Evolutionary conservation across 2,888 invertebrate species (phyloP).

Genomic region (Lamellibrachia columna): DNA sequence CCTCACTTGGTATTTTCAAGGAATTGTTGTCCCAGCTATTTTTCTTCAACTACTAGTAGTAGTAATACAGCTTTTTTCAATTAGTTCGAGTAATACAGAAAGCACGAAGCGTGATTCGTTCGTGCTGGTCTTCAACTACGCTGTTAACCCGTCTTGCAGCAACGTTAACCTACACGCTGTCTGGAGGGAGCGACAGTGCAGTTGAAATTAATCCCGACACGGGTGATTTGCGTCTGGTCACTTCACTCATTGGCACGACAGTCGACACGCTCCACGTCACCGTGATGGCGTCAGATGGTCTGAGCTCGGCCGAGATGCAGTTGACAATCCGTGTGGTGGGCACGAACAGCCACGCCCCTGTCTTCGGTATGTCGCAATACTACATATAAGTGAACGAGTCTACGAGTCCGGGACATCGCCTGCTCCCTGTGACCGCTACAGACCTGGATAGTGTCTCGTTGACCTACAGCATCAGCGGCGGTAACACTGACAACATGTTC

Average conservation of each 20-base stretch:
- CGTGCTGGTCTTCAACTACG: neutral
- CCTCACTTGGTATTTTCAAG: too few species aligned
- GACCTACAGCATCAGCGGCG: constrained; percentile 24
- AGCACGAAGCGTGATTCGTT: neutral
- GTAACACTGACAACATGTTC: constrained; percentile 26
- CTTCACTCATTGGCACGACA: neutral
- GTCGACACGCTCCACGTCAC: neutral
- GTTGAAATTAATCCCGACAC: neutral
- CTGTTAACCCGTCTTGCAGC: neutral
- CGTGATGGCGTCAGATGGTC: neutral
- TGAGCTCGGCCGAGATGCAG: neutral
- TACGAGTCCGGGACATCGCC: constrained; percentile 38
- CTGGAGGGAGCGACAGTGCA: neutral
- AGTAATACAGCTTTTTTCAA: too few species aligned
- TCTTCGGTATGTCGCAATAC: constrained; percentile 43
- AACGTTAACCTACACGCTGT: neutral
- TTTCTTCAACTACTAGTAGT: too few species aligned
- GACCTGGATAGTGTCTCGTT: constrained; percentile 24
- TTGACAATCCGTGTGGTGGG: neutral
- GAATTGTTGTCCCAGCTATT: too few species aligned
- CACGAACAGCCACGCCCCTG: constrained; percentile 44
- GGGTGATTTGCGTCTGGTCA: neutral
- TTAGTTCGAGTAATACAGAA: neutral
- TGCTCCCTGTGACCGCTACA: constrained; percentile 18
- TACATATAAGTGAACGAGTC: constrained; percentile 44